These are phyloP conservation scores for Unio delphinus DNA, from an alignment of 2,888 invertebrate genomes.

Conservation along the genomic window DNA sequence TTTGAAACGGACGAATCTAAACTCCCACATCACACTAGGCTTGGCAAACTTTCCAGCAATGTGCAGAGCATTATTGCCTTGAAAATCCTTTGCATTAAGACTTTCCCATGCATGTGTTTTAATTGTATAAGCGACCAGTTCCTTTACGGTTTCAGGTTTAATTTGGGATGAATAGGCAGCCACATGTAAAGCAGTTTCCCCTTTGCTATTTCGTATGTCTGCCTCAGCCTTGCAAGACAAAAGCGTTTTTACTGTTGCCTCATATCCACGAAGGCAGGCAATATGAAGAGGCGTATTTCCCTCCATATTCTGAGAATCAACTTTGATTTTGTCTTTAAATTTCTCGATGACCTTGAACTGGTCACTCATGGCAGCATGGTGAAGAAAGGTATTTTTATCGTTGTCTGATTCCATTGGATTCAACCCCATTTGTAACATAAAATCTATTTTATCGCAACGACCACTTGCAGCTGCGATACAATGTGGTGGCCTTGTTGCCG, in stretches of 20 bases:
- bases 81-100: slow-evolving; percentile 54
- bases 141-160: slow-evolving; percentile 37
- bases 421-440: slow-evolving; percentile 48
- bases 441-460: slow-evolving; percentile 46
- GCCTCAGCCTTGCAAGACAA: slow-evolving; percentile 54
- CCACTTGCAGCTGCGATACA: slow-evolving; percentile 55
- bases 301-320: slow-evolving; percentile 48
- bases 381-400: slow-evolving; percentile 59
- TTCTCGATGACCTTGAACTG: slow-evolving; percentile 40
- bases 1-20: slow-evolving; percentile 48
- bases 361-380: slow-evolving; percentile 60
- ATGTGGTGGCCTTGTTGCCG: slow-evolving; percentile 45
- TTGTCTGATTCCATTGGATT: slow-evolving; percentile 48
- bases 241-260: slow-evolving; percentile 42
- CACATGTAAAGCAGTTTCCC: slow-evolving; percentile 61
- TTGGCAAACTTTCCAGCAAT: slow-evolving; percentile 54
- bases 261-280: slow-evolving; percentile 56
- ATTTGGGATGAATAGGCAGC: slow-evolving; percentile 42
- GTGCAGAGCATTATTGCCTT: slow-evolving; percentile 64
- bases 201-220: slow-evolving; percentile 50
- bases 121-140: slow-evolving; percentile 57
- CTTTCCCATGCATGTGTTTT: slow-evolving; percentile 64
- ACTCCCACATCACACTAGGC: slow-evolving; percentile 55
- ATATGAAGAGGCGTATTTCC: slow-evolving; percentile 66
- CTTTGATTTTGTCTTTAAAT: slow-evolving; percentile 31